Evolutionary conservation across 2,888 invertebrate species (phyloP), one percentile per base, ranked within the genome.

Genomic region (Leucophora obtusa): DNA sequence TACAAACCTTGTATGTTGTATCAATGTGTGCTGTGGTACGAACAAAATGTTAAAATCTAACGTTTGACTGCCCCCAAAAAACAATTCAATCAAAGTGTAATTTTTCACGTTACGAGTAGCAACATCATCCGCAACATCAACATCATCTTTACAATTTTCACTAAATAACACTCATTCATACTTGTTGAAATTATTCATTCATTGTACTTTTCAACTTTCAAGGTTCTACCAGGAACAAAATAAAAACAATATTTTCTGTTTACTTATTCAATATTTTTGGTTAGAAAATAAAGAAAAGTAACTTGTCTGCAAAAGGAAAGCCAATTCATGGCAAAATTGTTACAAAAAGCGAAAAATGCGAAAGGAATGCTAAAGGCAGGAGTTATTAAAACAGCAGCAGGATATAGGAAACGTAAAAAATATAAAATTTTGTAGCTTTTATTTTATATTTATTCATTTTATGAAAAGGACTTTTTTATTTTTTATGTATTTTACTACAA

Each of bases 251-350:
- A 43, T 33, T 28, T 43, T 50, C 10, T 62, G 15, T 35, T 35
- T 60, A 15, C 53, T 15, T 63, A 35, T 58, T 58, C 38, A 21
- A 38, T 73, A 18, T 54, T 21, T 43, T 63, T 58, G 33, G n/a
- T 56, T 15, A 28, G 28, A 63, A 18, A 47, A n/a, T 43, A 66
- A 50, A 35, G 51, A 51, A 56, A 56, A 60, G 43, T n/a, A n/a
- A 9, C 21, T 60, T 68, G 60, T 50, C 43, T 68, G 50, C 47
- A 54, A 54, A 50, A 60, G 43, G 43, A 68, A 75, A 75, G 60
- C 54, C 60, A 33, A 24, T 74, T 68, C 60, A 60, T 47, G 54
- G 54, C 47, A 68, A 68, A 68, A 68, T 68, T 68, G 68, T 68
- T 21, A 54, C 33, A 43, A 53, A n/a, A 54, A 43, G 33, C 6